These are phyloP conservation scores for Theristicus caerulescens DNA, from an alignment of 2,113 vertebrate species.

Conservation along the genomic window DNA sequence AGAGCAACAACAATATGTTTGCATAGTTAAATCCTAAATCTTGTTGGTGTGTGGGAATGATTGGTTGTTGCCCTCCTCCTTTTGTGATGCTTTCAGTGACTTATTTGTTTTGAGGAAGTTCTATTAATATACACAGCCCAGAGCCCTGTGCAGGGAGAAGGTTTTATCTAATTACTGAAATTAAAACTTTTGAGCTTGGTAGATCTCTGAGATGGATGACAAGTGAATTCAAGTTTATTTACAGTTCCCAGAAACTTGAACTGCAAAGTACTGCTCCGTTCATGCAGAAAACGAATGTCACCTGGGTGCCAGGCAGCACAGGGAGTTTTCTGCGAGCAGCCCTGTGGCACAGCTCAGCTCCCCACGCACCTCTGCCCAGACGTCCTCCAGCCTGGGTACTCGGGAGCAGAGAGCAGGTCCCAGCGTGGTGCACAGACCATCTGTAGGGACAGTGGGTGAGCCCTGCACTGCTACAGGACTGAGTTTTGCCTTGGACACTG, in stretches of 20 bases:
- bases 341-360: background rate
- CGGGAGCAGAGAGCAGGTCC: background rate
- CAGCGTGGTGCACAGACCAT: rapidly evolving
- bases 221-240: conserved; percentile 62
- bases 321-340: background rate
- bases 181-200: conserved; percentile 52
- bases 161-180: conserved; percentile 50
- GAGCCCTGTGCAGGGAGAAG: background rate
- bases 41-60: background rate
- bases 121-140: background rate
- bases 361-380: rapidly evolving
- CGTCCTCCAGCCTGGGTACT: rapidly evolving
- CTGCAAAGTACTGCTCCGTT: conserved; percentile 5
- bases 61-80: background rate
- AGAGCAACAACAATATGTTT: background rate
- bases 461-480: background rate
- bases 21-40: background rate
- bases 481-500: background rate
- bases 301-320: background rate
- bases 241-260: conserved; percentile 36
- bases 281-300: background rate
- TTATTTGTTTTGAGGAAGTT: background rate
- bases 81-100: background rate
- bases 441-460: rapidly evolving
- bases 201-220: conserved; percentile 29